A percentile compares a stretch with the other conserved stretches of the same genome.
phyloP scores from a whole-genome alignment of 1,140 invertebrate species.

The Scylla paramamosain region DNA sequence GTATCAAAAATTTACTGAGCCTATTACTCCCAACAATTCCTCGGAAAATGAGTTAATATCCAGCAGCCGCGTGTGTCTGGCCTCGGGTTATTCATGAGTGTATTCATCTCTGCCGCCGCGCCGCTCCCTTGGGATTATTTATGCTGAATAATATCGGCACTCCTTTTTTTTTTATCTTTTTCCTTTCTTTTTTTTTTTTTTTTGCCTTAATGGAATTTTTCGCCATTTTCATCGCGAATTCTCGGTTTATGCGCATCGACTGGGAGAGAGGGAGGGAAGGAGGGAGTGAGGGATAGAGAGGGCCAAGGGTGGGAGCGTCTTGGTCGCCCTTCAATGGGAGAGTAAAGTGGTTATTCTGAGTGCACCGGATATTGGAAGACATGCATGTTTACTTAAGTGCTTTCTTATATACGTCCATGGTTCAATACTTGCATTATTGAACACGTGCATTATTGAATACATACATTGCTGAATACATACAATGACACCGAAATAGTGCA shows the following conservation, averaged over 20 bases:
- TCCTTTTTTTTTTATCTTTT: neutral
- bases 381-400: no score
- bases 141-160: conserved; percentile 9
- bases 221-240: neutral
- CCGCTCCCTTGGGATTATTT: neutral
- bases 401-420: no score
- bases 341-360: no score
- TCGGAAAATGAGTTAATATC: neutral
- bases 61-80: conserved; percentile 7
- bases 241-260: neutral
- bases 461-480: no score
- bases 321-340: no score
- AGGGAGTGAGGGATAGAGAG: no score
- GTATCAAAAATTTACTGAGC: conserved; percentile 23
- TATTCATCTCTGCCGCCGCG: neutral
- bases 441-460: no score
- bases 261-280: no score
- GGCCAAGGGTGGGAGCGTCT: no score
- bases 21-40: conserved; percentile 12
- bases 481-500: no score
- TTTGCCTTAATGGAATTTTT: conserved; percentile 13
- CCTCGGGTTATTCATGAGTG: conserved; percentile 9
- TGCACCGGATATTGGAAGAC: no score
- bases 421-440: no score
- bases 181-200: neutral